These are phyloP conservation scores for Caracal caracal DNA, from an alignment of 2,113 vertebrate genomes.

Conservation along the genomic window DNA sequence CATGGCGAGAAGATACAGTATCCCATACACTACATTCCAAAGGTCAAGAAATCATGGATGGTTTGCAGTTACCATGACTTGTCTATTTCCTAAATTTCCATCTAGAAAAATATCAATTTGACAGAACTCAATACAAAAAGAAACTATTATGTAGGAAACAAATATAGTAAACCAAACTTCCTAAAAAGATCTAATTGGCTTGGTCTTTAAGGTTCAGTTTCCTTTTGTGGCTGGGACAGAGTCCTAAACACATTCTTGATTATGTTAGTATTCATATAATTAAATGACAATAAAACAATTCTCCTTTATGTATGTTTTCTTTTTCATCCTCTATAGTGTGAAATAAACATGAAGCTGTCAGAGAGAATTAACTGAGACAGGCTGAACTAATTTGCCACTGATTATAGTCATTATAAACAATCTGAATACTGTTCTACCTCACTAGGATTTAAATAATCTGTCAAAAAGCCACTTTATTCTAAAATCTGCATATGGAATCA, in stretches of 20 bases:
- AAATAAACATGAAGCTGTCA: constrained; percentile 73
- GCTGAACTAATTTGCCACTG: constrained; percentile 67
- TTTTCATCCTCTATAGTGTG: constrained; percentile 1
- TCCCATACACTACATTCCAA: neutral
- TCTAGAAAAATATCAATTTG: constrained; percentile 15
- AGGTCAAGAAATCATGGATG: neutral
- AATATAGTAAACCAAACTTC: constrained; percentile 35
- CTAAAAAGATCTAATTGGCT: neutral
- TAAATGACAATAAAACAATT: constrained; percentile 57
- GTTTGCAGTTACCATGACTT: constrained; percentile 23
- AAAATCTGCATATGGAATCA: constrained; percentile 13
- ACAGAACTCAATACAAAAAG: neutral
- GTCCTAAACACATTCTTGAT: constrained; percentile 10
- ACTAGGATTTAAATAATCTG: constrained; percentile 61
- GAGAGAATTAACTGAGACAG: constrained; percentile 60
- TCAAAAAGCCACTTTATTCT: constrained; percentile 25
- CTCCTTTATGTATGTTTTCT: neutral
- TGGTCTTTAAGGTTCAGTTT: neutral
- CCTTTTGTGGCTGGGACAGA: neutral
- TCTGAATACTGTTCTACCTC: constrained; percentile 54
- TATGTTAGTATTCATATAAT: constrained; percentile 14
- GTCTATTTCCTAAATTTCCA: constrained; percentile 2
- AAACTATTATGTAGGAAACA: neutral
- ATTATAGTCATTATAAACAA: constrained; percentile 60
- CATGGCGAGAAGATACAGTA: neutral